Base-by-base conservation (phyloP, 2,113 vertebrate species). In the Cephalopholis sonnerati region DNA sequence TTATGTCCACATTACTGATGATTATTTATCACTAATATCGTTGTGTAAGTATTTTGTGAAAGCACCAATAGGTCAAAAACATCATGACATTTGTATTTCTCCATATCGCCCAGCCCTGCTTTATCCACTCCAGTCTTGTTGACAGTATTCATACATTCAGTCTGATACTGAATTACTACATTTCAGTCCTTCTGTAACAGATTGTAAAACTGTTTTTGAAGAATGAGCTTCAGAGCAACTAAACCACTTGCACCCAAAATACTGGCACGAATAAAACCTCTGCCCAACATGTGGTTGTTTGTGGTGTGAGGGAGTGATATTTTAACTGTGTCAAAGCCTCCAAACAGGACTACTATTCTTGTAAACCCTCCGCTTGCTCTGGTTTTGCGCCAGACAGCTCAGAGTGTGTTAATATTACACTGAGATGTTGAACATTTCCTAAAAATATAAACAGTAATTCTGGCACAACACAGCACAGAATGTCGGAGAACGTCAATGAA, bases 381-480 rank as follows among this genome's bases (percentile, higher is more conserved):
- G 29, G 1, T 59, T 71, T 46, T 61, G 13, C 46, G 65, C 44
- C 20, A 22, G 9, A 22, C 22, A 59, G 29, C 75, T 75, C 70
- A 69, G 58, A 69, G 64, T 46, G 27, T 44, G 48, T 72, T 80
- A 71, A 78, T 78, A 46, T 59, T 67, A 75, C 62, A 81, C 77
- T 20, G 41, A 81, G 57, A 51, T 62, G 82, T 75, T 63, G 32
- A 44, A 64, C 11, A 81, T 55, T 17, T 36, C 25, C 27, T 15
- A 46, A 17, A 79, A 68, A 67, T 29, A 74, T 44, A n/a, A 81
- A 74, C 81, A 65, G 53, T 59, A 57, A 59, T 77, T 36, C 53
- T 67, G 51, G 51, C n/a, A 51, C 6, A 44, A 73, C 63, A 24
- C 36, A 54, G 54, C 66, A 55, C 18, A 69, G 18, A 41, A 41